phyloP scores from a whole-genome alignment of 2,888 invertebrate genomes.

The Cheilosia grossa region DNA sequence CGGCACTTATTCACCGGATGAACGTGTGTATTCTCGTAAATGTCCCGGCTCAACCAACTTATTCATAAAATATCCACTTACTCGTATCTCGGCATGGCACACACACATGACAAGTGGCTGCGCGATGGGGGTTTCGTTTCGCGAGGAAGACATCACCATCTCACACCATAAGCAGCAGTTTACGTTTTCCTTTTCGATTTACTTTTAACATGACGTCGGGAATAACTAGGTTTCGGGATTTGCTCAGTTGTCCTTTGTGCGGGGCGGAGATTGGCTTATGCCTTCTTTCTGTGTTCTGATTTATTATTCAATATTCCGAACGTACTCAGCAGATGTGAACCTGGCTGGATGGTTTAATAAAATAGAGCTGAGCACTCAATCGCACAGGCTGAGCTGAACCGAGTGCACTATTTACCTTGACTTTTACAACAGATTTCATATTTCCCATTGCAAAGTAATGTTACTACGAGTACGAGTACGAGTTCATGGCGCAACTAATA shows the following conservation, averaged over 20 bases:
- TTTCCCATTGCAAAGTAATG: constrained; percentile 60
- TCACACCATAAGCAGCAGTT: background rate
- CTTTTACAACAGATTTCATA: constrained; percentile 37
- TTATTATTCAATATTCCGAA: constrained; percentile 73
- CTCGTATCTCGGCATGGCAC: constrained; percentile 29
- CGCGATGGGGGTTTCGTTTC: constrained; percentile 10
- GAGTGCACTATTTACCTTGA: constrained; percentile 45
- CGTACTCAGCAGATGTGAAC: constrained; percentile 60
- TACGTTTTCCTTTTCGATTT: constrained; percentile 38
- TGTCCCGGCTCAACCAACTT: constrained; percentile 38
- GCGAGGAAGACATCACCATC: constrained; percentile 25
- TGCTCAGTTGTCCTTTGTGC: constrained; percentile 25
- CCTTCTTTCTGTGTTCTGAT: constrained; percentile 56
- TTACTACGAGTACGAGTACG: too few species aligned
- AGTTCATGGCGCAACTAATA: constrained; percentile 45
- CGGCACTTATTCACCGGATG: constrained; percentile 29
- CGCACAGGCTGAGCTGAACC: constrained; percentile 15
- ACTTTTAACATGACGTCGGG: constrained; percentile 33
- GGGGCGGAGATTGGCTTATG: constrained; percentile 34
- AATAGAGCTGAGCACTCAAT: constrained; percentile 65
- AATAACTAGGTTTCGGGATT: constrained; percentile 24
- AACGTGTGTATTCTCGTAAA: constrained; percentile 50
- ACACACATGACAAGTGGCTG: background rate
- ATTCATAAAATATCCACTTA: constrained; percentile 67
- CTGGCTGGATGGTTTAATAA: constrained; percentile 72